Evolutionary conservation across 1,140 invertebrate species (phyloP).

Genomic region (Calephelis nemesis): DNA sequence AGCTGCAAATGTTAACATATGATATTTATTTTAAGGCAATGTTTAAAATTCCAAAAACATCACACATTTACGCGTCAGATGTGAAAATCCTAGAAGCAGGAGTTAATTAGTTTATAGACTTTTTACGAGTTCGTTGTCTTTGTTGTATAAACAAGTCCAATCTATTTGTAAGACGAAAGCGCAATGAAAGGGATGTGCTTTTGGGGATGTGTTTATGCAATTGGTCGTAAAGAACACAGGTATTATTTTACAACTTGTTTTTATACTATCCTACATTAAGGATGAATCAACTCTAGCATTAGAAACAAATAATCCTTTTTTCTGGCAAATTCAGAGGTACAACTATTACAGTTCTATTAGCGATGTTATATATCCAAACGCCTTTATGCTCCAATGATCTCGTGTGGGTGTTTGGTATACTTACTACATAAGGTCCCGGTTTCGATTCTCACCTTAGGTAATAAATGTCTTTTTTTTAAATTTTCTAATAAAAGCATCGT

Average conservation of each 20-base stretch:
- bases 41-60: not conserved
- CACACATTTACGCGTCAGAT: conserved; percentile 26
- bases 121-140: conserved; percentile 74
- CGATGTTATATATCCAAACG: too few species aligned
- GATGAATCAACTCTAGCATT: too few species aligned
- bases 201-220: conserved; percentile 39
- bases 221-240: conserved; percentile 34
- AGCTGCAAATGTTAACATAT: conserved; percentile 1
- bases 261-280: too few species aligned
- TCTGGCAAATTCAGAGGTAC: not conserved
- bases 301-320: too few species aligned
- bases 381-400: too few species aligned
- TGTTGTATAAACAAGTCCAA: conserved; percentile 55
- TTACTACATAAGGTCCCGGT: too few species aligned
- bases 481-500: too few species aligned
- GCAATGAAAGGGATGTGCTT: conserved; percentile 8
- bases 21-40: conserved; percentile 10
- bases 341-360: not conserved
- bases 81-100: conserved; percentile 40
- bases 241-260: not conserved
- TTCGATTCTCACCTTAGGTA: too few species aligned
- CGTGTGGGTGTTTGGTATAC: too few species aligned
- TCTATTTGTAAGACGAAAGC: conserved; percentile 32
- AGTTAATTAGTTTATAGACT: conserved; percentile 52
- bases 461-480: too few species aligned